Conservation (phyloP, 2,797 vertebrate genomes). For the Meriones psammophilus region DNA sequence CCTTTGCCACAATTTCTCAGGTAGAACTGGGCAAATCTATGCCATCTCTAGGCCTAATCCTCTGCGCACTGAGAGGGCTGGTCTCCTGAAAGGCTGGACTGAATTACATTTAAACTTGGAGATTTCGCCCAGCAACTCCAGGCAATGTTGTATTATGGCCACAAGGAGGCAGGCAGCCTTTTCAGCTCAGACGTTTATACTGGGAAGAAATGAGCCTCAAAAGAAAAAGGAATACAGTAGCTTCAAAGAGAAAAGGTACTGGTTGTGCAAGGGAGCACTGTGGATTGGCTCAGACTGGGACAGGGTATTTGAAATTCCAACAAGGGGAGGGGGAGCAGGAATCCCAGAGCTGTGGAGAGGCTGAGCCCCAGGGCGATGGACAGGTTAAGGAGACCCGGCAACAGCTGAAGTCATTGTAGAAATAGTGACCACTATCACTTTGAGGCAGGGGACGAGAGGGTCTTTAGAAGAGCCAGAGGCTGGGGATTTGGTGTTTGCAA, state of each 20-base stretch:
- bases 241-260: slow-evolving; percentile 14
- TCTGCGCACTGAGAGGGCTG: background rate
- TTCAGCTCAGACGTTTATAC: slow-evolving; percentile 46
- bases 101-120: background rate
- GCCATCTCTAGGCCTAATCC: background rate
- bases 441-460: background rate
- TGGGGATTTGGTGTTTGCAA: background rate
- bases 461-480: background rate
- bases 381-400: background rate
- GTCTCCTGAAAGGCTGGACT: background rate
- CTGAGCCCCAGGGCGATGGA: background rate
- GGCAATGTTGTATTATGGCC: slow-evolving; percentile 42
- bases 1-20: background rate
- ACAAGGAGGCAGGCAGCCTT: slow-evolving; percentile 68
- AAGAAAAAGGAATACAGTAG: background rate
- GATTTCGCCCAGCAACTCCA: background rate
- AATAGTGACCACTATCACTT: background rate
- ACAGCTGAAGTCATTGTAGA: background rate
- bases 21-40: background rate
- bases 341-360: background rate
- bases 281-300: background rate
- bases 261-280: background rate
- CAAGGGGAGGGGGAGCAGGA: background rate
- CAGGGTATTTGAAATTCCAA: background rate
- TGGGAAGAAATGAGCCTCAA: background rate